Evolutionary conservation across 2,113 vertebrate species (phyloP), one percentile per base, ranked within the genome.

Genomic region (Microtus ochrogaster): DNA sequence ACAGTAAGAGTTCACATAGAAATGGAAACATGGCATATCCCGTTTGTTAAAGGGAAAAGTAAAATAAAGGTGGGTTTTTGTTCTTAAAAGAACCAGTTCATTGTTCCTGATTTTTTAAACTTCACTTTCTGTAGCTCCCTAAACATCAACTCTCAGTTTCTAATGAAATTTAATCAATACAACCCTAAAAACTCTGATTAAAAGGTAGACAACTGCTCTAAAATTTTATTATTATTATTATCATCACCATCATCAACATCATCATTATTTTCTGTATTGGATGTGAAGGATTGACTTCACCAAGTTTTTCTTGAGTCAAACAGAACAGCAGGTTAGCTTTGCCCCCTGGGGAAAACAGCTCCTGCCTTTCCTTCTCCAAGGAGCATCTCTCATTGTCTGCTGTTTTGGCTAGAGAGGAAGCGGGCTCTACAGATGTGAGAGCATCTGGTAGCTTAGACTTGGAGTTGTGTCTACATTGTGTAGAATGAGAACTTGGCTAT

Each of bases 111-210:
- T 70, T 58, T 87, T 86, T n/a, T 14, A 92, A 66, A 47, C 14
- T 4, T 84, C 30, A 73, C n/a, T 91, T 94, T 95, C 61, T 90
- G 30, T 30, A 95, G 22, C 39, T 28, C 36, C 14, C 66, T 86
- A 86, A 95, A 85, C 28, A 36, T 66, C 26, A 97, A 72, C 24
- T 97, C 81, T 94, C 89, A 93, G 89, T 92, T 94, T 93, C 39
- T 49, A 94, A 17, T 70, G 30, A 94, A n/a, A 36, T 49, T 92
- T 85, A 84, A 94, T 85, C 61, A 65, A 93, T 11, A 82, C 12
- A 74, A 83, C 3, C 49, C 83, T 85, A 68, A 83, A 96, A 72
- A 88, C 68, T 78, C 26, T 63, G 14, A 72, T 95, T 24, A 55
- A 76, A 94, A 94, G 82, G 65, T 41, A 92, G 49, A 28, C 52